phyloP scores from a whole-genome alignment of 2,888 invertebrate species.

The Rhagium mordax region DNA sequence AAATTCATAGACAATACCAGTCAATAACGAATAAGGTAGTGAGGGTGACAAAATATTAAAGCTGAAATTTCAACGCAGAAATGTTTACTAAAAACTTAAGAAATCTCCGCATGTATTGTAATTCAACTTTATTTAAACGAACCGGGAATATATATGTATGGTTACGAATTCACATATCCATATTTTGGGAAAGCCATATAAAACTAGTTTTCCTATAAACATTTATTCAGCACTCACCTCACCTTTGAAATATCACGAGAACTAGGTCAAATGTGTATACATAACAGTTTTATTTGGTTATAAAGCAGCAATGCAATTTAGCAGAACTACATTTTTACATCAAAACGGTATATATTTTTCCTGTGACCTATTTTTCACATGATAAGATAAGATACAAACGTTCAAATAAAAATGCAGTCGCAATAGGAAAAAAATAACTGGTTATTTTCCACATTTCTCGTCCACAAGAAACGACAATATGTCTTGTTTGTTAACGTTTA shows the following conservation, averaged over 20 bases:
- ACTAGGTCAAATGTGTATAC: conserved; percentile 26
- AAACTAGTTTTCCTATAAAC: not conserved
- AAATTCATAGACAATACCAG: too few species aligned
- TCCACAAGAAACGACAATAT: too few species aligned
- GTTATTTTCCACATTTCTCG: too few species aligned
- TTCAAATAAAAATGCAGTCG: not conserved
- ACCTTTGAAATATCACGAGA: conserved; percentile 5
- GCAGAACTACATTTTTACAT: conserved; percentile 1
- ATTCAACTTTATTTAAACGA: too few species aligned
- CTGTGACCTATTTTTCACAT: conserved; percentile 17
- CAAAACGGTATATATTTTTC: conserved; percentile 7
- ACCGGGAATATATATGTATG: too few species aligned
- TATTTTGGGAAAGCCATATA: not conserved
- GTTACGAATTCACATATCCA: too few species aligned
- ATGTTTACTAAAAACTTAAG: too few species aligned
- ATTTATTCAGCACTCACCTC: not conserved
- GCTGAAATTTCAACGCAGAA: too few species aligned
- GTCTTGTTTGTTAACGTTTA: not conserved
- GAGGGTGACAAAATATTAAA: too few species aligned
- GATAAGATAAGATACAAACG: not conserved
- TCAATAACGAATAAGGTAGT: too few species aligned
- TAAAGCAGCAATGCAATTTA: conserved; percentile 13
- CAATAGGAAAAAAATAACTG: too few species aligned
- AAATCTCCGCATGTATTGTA: too few species aligned
- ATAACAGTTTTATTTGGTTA: conserved; percentile 15